phyloP scores from a whole-genome alignment of 1,140 invertebrate genomes.

The Papilio polyxenes region DNA sequence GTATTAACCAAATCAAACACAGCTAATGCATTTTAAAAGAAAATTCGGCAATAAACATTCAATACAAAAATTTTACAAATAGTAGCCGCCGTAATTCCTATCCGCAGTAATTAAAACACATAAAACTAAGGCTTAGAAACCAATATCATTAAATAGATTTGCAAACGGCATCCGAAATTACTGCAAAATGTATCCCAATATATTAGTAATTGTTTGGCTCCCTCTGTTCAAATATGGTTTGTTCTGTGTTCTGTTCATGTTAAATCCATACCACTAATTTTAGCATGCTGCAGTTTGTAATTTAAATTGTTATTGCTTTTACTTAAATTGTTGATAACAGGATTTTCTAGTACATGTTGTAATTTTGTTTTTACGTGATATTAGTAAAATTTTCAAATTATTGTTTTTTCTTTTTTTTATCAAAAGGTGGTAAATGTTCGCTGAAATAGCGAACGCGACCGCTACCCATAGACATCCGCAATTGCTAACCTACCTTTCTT shows the following conservation, averaged over 20 bases:
- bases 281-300: not conserved
- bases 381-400: not conserved
- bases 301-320: constrained; percentile 2
- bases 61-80: not conserved
- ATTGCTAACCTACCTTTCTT: no score
- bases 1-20: no score
- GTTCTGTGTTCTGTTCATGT: not conserved
- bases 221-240: constrained; percentile 16
- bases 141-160: constrained; percentile 1
- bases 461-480: no score
- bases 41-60: not conserved
- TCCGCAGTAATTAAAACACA: not conserved
- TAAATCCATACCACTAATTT: constrained; percentile 12
- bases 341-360: not conserved
- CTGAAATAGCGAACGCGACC: no score
- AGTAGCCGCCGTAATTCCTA: not conserved
- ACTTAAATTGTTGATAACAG: not conserved
- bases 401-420: not conserved
- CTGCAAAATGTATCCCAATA: constrained; percentile 1
- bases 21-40: no score
- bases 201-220: constrained; percentile 20
- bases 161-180: not conserved
- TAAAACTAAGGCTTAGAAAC: not conserved
- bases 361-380: not conserved
- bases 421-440: no score